Percentiles rank a stretch among this genome's conserved stretches.
Evolutionary conservation across 2,888 invertebrate genomes (phyloP).

Genomic region (Ophonus ardosiacus): DNA sequence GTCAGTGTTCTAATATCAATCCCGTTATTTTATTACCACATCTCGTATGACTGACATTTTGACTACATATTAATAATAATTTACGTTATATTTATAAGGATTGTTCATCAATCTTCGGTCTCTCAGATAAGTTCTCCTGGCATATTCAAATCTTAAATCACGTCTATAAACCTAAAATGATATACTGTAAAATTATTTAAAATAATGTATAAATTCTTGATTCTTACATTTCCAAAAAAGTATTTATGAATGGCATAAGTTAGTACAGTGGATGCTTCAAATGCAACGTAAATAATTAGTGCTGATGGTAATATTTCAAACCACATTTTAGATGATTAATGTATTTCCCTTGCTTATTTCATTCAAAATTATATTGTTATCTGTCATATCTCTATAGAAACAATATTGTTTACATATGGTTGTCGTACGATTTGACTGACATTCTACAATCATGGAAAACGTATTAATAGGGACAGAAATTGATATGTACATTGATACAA

Average conservation of each 20-base stretch:
- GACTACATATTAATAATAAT: not conserved
- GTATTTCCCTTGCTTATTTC: not conserved
- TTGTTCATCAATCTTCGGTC: conserved; percentile 46
- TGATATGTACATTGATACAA: conserved; percentile 85
- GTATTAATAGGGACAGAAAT: conserved; percentile 83
- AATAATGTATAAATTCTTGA: not conserved
- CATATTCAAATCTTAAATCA: not conserved
- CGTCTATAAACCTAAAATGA: conserved; percentile 27
- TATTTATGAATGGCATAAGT: conserved; percentile 24
- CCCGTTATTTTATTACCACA: too few species aligned
- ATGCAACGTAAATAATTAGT: conserved; percentile 30
- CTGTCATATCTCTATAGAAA: not conserved
- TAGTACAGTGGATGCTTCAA: not conserved
- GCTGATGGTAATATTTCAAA: conserved; percentile 46
- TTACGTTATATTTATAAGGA: conserved; percentile 43
- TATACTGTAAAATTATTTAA: not conserved
- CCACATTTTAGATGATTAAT: conserved; percentile 13
- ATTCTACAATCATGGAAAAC: conserved; percentile 74
- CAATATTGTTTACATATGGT: conserved; percentile 51
- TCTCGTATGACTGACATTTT: not conserved
- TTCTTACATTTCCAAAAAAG: conserved; percentile 35
- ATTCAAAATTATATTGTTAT: not conserved
- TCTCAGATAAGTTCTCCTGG: conserved; percentile 23
- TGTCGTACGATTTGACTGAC: not conserved
- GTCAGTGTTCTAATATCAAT: too few species aligned